Base-by-base conservation (phyloP, 2,888 invertebrate species). In the Erebia ligea region DNA sequence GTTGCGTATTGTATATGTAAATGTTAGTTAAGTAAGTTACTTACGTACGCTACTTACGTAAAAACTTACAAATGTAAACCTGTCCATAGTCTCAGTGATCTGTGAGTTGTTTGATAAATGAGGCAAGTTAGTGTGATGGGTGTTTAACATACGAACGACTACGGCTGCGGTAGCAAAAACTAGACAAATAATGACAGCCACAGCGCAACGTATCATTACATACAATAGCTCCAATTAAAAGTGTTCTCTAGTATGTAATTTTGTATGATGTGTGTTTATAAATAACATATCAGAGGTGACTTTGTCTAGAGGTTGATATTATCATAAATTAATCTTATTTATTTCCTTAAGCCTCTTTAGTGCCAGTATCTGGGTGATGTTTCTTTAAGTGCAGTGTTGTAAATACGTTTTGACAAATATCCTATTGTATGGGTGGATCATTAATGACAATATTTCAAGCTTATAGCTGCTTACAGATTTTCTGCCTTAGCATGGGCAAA, bases 151-250 rank as follows among this genome's bases (percentile, higher is more conserved):
- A 19, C 52, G 40, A 66, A 64, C 67, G 66, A 68, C 56, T 75
- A 73, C 72, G 64, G 17, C 70, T 42, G 74, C 76, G 74, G 79
- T 78, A 80, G 79, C 79, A 76, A 76, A 79, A 78, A 78, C 75
- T 77, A 76, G 77, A 78, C 78, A 74, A 74, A 76, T 79, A 78
- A 79, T 76, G 76, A 78, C 74, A 77, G 72, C 71, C 76, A 61
- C 66, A 57, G 61, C 69, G 63, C 69, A 79, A 78, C 79, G 74
- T 77, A 77, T 81, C 77, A 83, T 83, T 81, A 82, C 76, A 69
- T 77, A 76, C 77, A 76, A 77, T 76, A 73, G 76, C 74, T 75
- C 73, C 78, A 82, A 82, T 83, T 82, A 82, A 81, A 77, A 77
- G 70, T 69, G 76, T 73, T 76, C 71, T 64, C 75, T 64, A 74